Evolutionary conservation across 2,888 invertebrate genomes (phyloP).

Genomic region (Pseudeuparius sepicola): DNA sequence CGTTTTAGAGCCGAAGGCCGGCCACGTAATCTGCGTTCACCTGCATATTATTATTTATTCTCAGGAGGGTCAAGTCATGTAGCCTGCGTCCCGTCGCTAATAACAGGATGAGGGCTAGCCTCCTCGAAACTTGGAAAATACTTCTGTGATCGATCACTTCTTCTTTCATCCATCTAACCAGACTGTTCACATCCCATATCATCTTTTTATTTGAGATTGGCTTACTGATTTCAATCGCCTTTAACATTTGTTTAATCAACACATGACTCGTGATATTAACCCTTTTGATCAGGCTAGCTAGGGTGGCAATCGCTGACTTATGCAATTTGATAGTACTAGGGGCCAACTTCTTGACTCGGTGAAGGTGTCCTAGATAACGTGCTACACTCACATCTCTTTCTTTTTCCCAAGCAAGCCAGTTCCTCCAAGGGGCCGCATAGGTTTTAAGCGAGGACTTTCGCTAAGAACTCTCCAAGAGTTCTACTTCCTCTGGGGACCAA

Average conservation of each 20-base stretch:
- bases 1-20: constrained; percentile 12
- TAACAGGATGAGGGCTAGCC: constrained; percentile 13
- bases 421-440: constrained; percentile 17
- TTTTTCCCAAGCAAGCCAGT: constrained; percentile 13
- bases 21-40: constrained; percentile 7
- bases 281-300: too few relatives aligned
- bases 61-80: constrained; percentile 13
- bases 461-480: constrained; percentile 17
- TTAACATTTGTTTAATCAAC: too few relatives aligned
- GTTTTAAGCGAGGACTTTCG: constrained; percentile 18
- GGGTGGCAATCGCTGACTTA: constrained; percentile 25
- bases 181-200: constrained; percentile 6
- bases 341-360: too few relatives aligned
- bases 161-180: constrained; percentile 7
- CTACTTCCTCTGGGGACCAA: constrained; percentile 21
- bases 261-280: too few relatives aligned
- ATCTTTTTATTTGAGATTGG: too few relatives aligned
- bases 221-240: constrained; percentile 1
- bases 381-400: too few relatives aligned
- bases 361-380: too few relatives aligned
- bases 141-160: constrained; percentile 4
- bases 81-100: constrained; percentile 14
- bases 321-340: constrained; percentile 22
- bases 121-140: constrained; percentile 12
- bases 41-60: constrained; percentile 6